Evolutionary conservation across 1,140 invertebrate species (phyloP).

Genomic region (Heliconius hermathena): DNA sequence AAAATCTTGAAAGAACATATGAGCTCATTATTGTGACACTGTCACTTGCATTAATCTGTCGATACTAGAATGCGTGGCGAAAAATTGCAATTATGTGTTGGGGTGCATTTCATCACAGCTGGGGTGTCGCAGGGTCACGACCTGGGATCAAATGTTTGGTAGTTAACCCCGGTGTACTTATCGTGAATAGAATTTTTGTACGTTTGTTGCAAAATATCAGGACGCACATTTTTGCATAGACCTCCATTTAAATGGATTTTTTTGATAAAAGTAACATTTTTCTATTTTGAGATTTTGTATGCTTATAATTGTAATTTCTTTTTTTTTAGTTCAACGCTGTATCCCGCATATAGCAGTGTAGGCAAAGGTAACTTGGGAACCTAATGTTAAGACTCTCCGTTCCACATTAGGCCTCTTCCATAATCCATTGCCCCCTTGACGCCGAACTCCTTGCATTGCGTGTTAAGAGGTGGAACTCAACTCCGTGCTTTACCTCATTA

Average conservation of each 20-base stretch:
- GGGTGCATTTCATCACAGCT: constrained; percentile 57
- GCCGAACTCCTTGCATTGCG: no score
- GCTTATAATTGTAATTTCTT: no score
- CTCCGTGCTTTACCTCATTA: no score
- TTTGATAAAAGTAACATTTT: no score
- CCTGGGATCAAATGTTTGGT: constrained; percentile 56
- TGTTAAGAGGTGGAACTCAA: no score
- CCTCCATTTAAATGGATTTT: background rate
- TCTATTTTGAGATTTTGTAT: no score
- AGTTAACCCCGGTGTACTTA: constrained; percentile 37
- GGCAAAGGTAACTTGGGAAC: no score
- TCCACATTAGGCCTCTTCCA: no score
- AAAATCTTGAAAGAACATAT: constrained; percentile 22
- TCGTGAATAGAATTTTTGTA: constrained; percentile 17
- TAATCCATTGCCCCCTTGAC: no score
- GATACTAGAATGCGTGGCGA: constrained; percentile 47
- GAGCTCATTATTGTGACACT: constrained; percentile 28
- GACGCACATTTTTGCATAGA: background rate
- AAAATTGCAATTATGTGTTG: constrained; percentile 57
- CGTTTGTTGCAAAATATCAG: background rate
- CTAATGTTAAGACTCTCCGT: no score
- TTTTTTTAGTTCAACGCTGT: no score
- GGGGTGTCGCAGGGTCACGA: constrained; percentile 51
- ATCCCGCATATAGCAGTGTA: no score
- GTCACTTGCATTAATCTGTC: constrained; percentile 35